These are phyloP conservation scores for Nipponia nippon DNA, from an alignment of 2,113 vertebrate species.

Conservation along the genomic window DNA sequence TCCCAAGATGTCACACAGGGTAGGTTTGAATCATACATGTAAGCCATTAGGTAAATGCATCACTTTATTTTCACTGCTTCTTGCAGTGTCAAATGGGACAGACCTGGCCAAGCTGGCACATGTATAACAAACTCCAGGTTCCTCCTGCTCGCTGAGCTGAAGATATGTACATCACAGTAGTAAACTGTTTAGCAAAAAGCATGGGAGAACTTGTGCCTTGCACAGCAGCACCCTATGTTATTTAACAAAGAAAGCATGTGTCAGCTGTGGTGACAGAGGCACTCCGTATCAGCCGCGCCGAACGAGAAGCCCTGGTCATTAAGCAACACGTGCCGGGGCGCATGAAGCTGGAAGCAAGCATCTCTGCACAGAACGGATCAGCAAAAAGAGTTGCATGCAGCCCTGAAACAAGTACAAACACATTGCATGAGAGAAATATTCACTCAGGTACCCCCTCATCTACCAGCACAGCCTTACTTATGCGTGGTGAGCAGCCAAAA, in stretches of 20 bases:
- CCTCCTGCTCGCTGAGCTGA: background rate
- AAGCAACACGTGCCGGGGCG: background rate
- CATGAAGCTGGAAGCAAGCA: background rate
- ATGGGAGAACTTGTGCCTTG: slow-evolving; percentile 12
- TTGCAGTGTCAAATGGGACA: background rate
- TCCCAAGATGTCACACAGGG: background rate
- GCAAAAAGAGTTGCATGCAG: background rate
- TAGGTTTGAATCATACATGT: accelerated
- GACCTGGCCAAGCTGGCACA: background rate
- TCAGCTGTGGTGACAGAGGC: slow-evolving; percentile 49
- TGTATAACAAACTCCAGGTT: background rate
- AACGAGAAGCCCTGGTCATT: slow-evolving; percentile 29
- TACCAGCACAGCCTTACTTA: background rate
- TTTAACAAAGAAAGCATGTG: slow-evolving; percentile 58
- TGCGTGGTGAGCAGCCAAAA: accelerated
- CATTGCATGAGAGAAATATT: background rate
- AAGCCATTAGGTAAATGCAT: background rate
- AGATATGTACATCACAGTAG: background rate
- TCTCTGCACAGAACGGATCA: background rate
- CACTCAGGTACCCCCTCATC: background rate
- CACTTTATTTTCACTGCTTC: background rate
- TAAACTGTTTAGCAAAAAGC: slow-evolving; percentile 25
- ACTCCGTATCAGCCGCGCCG: slow-evolving; percentile 32
- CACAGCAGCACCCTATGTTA: slow-evolving; percentile 55
- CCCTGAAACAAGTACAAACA: slow-evolving; percentile 3